Evolutionary conservation across 1,140 invertebrate species (phyloP).

Genomic region (Palaemon carinicauda): DNA sequence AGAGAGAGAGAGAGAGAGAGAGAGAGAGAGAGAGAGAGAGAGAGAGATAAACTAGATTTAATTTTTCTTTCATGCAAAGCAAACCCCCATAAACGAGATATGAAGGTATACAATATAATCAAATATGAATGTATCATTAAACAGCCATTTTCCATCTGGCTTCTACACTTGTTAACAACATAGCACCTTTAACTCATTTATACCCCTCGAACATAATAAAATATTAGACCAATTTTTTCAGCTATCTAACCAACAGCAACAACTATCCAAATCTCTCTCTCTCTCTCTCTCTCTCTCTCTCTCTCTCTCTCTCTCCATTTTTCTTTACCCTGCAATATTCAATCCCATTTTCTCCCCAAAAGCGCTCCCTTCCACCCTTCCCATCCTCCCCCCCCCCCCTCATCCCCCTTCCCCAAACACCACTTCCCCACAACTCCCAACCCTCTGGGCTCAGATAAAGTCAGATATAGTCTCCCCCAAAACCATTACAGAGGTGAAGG

Average conservation of each 20-base stretch:
- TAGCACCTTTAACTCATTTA: too few species aligned
- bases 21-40: too few species aligned
- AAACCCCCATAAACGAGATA: too few species aligned
- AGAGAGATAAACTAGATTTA: too few species aligned
- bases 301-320: neutral
- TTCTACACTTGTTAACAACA: too few species aligned
- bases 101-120: too few species aligned
- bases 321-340: neutral
- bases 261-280: neutral
- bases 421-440: neutral
- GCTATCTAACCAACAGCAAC: neutral
- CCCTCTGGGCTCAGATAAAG: slow-evolving; percentile 30
- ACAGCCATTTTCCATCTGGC: too few species aligned
- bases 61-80: too few species aligned
- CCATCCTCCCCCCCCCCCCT: neutral
- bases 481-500: slow-evolving; percentile 46
- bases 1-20: too few species aligned
- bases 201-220: too few species aligned
- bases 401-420: neutral
- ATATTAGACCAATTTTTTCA: too few species aligned
- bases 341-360: neutral
- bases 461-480: slow-evolving; percentile 39
- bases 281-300: neutral
- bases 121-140: too few species aligned
- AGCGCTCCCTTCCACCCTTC: neutral